Percentiles rank a stretch among this genome's conserved stretches.
Evolutionary conservation across 2,113 vertebrate genomes (phyloP).

Genomic region (Sprattus sprattus): DNA sequence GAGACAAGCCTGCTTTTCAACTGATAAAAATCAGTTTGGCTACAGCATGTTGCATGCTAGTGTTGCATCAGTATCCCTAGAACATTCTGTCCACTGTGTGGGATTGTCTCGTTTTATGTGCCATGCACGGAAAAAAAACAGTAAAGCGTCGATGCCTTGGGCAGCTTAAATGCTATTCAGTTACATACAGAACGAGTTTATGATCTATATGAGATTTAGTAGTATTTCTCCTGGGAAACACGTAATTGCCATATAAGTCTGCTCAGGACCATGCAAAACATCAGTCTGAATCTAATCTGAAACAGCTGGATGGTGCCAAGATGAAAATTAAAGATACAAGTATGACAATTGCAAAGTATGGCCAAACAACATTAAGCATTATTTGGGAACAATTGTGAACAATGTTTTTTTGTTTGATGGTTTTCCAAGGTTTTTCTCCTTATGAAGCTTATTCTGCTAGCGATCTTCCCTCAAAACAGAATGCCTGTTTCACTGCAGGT

Average conservation of each 20-base stretch:
- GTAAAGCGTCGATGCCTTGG: not conserved
- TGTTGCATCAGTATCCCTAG: not conserved
- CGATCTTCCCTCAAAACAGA: no score
- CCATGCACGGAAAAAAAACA: no score
- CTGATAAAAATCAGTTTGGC: not conserved
- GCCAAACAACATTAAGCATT: not conserved
- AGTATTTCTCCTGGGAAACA: no score
- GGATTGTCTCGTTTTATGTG: not conserved
- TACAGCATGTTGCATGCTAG: not conserved
- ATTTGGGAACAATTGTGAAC: no score
- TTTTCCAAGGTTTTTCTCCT: no score
- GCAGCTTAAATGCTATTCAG: not conserved
- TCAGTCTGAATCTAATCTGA: not conserved
- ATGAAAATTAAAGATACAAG: not conserved
- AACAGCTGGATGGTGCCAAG: not conserved
- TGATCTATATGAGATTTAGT: not conserved
- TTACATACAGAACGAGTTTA: not conserved
- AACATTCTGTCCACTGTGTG: not conserved
- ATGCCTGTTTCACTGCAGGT: no score
- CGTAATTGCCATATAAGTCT: no score
- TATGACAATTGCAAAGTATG: not conserved
- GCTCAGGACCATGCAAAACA: no score
- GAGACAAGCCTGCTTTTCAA: not conserved
- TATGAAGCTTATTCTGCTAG: no score
- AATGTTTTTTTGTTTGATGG: no score